Base-by-base conservation (phyloP, 2,888 invertebrate species). In the Spisula subtruncata region DNA sequence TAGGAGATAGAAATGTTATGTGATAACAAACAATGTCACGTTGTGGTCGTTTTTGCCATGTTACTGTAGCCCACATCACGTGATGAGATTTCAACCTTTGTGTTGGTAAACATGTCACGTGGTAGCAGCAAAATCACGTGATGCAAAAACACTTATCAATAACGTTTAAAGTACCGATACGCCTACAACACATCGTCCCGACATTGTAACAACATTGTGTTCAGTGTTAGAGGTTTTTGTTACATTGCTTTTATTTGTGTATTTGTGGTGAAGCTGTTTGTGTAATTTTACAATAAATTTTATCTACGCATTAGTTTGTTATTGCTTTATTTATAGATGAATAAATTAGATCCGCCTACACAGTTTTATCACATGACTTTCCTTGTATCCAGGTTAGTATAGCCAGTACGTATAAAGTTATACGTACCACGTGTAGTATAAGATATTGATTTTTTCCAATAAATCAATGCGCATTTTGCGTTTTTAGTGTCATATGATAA, bases 201-300 rank as follows among this genome's bases (percentile, higher is more conserved):
- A n/a, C 35, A 32, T 75, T 32, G 16, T 35, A 14, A 35, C 75
- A 75, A 35, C 16, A 75, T 32, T 75, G 12, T 32, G 16, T 75
- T 18, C n/a, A 16, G 18, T 75, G 75, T 35, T 32, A 75, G 75
- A 18, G 8, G 12, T 75, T 25, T n/a, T 12, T 32, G 32, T 32
- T 32, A 75, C 12, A 32, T 32, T 29, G 75, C 75, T 75, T n/a
- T 75, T 75, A 75, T 75, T 32, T 75, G 75, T 75, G 16, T 32
- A 75, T 75, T 75, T 75, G 75, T 75, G 35, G 75, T 75, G 75
- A 75, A 14, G 18, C 14, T 75, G 16, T 32, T 16, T 75, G 75
- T 75, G 25, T 75, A 35, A 75, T 75, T 75, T 32, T 75, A 32
- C 75, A 75, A 75, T 75, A 75, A 75, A 75, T 75, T 41, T 75